These are phyloP conservation scores for Notospermus geniculatus DNA, from an alignment of 1,140 invertebrate species.

Conservation along the genomic window DNA sequence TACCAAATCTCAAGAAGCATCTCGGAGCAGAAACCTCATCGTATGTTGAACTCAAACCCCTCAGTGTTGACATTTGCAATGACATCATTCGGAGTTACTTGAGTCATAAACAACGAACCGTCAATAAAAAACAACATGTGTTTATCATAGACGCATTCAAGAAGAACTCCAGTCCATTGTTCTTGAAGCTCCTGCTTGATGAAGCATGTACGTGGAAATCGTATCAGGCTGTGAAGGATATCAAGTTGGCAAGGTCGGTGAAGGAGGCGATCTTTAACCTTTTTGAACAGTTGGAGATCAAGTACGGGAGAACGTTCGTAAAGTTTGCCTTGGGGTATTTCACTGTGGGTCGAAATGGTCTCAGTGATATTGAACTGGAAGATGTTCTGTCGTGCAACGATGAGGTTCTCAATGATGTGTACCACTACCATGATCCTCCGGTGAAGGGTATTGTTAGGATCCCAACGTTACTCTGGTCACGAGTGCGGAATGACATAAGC, in stretches of 20 bases:
- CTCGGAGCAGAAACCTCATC: slow-evolving; percentile 25
- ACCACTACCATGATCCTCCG: slow-evolving; percentile 49
- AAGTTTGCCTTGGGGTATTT: slow-evolving; percentile 74
- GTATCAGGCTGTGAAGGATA: slow-evolving; percentile 23
- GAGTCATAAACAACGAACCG: slow-evolving; percentile 24
- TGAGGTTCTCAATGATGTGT: slow-evolving; percentile 48
- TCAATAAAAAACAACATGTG: slow-evolving; percentile 32
- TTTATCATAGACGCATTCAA: slow-evolving; percentile 31
- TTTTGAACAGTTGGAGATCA: slow-evolving; percentile 43
- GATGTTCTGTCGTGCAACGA: slow-evolving; percentile 54
- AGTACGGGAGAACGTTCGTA: slow-evolving; percentile 42
- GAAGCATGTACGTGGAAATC: slow-evolving; percentile 42
- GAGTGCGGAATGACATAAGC: slow-evolving; percentile 65
- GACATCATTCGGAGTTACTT: slow-evolving; percentile 39
- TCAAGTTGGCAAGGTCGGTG: slow-evolving; percentile 28
- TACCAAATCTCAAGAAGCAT: slow-evolving; percentile 33
- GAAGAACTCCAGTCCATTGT: slow-evolving; percentile 35
- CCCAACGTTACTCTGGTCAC: slow-evolving; percentile 66
- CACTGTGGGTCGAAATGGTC: slow-evolving; percentile 41
- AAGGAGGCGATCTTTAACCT: slow-evolving; percentile 35
- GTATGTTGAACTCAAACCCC: slow-evolving; percentile 33
- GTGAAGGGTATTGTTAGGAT: slow-evolving; percentile 43
- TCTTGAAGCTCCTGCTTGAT: slow-evolving; percentile 41
- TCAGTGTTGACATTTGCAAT: slow-evolving; percentile 32
- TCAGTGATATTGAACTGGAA: slow-evolving; percentile 51